phyloP scores from a whole-genome alignment of 2,888 invertebrate genomes.

The Melipona bicolor region DNA sequence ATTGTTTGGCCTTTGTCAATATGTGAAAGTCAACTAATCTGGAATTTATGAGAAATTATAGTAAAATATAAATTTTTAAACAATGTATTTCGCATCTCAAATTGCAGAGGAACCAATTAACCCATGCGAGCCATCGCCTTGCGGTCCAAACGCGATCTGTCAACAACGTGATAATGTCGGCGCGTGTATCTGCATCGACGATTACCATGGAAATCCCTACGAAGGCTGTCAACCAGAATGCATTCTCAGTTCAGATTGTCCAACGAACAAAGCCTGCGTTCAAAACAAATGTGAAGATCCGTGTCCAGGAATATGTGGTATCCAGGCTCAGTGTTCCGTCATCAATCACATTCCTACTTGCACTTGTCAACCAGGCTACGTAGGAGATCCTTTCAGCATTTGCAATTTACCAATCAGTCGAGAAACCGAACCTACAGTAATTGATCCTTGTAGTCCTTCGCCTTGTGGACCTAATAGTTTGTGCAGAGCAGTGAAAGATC shows the following conservation, averaged over 20 bases:
- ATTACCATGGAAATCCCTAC: slow-evolving; percentile 94
- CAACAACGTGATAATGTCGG: slow-evolving; percentile 91
- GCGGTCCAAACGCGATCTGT: slow-evolving; percentile 93
- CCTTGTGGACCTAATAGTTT: slow-evolving; percentile 93
- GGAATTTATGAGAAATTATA: too few species aligned
- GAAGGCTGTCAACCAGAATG: slow-evolving; percentile 95
- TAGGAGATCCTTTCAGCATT: slow-evolving; percentile 90
- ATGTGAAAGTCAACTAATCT: too few species aligned
- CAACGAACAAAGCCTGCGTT: slow-evolving; percentile 92
- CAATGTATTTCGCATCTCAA: too few species aligned
- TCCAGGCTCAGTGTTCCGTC: slow-evolving; percentile 92
- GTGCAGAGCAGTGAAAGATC: slow-evolving; percentile 89
- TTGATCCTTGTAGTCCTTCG: slow-evolving; percentile 90
- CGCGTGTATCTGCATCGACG: slow-evolving; percentile 91
- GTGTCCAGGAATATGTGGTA: slow-evolving; percentile 94
- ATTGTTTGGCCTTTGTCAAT: too few species aligned
- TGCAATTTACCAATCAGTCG: slow-evolving; percentile 81
- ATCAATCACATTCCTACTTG: slow-evolving; percentile 95
- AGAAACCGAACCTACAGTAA: slow-evolving; percentile 73
- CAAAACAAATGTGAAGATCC: slow-evolving; percentile 94
- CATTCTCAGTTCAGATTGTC: slow-evolving; percentile 93
- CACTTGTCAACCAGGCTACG: slow-evolving; percentile 89
- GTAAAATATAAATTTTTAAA: neutral
- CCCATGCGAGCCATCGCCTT: slow-evolving; percentile 94
- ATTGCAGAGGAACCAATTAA: slow-evolving; percentile 86